Conservation (phyloP, 2,113 vertebrate species). For the Anoplopoma fimbria region DNA sequence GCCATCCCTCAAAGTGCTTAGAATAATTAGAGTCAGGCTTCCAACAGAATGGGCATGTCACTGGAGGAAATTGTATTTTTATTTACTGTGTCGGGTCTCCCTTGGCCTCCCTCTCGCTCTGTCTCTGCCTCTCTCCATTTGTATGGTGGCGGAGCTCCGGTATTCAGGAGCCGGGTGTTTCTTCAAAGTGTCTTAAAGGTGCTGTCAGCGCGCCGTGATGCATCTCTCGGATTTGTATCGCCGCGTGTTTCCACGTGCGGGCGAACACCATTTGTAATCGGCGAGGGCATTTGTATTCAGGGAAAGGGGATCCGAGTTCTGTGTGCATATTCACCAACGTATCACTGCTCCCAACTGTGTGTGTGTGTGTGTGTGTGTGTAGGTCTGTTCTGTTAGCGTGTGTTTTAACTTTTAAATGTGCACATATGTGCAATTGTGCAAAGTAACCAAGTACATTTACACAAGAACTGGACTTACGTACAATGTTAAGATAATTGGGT, state of each 20-base stretch:
- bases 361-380: slow-evolving; percentile 20
- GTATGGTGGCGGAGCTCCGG: slow-evolving; percentile 42
- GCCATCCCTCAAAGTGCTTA: slow-evolving; percentile 73
- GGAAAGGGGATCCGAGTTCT: slow-evolving; percentile 24
- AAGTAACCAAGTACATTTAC: not conserved
- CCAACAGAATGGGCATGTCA: slow-evolving; percentile 81
- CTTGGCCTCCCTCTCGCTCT: slow-evolving; percentile 68
- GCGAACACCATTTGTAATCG: slow-evolving; percentile 69
- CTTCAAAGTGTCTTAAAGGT: slow-evolving; percentile 76
- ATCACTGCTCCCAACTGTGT: not conserved
- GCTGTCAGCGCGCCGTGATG: slow-evolving; percentile 75
- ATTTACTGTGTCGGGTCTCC: slow-evolving; percentile 81
- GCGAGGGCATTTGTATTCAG: slow-evolving; percentile 49
- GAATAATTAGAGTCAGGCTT: slow-evolving; percentile 80
- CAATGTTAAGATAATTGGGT: not conserved
- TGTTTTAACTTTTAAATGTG: slow-evolving; percentile 21
- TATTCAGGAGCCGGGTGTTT: slow-evolving; percentile 67
- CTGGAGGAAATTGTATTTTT: slow-evolving; percentile 80
- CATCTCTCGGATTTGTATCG: slow-evolving; percentile 72
- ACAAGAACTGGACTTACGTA: not conserved
- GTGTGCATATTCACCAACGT: slow-evolving; percentile 48
- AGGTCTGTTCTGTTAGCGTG: not conserved
- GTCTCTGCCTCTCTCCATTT: slow-evolving; percentile 76
- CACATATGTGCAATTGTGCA: not conserved
- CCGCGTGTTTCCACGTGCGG: slow-evolving; percentile 64